Evolutionary conservation across 2,888 invertebrate species (phyloP).

Genomic region (Pocota personata): DNA sequence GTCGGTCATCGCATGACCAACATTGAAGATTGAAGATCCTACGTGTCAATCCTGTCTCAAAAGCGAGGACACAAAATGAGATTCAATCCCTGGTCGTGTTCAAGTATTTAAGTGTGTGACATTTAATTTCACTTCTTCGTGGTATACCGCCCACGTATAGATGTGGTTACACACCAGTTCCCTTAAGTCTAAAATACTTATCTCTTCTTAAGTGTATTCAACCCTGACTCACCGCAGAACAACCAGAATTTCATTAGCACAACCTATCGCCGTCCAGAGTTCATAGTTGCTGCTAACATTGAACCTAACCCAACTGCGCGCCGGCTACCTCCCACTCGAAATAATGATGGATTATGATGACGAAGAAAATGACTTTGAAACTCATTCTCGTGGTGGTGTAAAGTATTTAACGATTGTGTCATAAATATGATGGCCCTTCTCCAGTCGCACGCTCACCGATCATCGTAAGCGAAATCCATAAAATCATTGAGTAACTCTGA

Average conservation of each 20-base stretch:
- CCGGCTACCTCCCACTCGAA: constrained; percentile 33
- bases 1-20: no score
- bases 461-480: neutral
- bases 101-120: no score
- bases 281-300: neutral
- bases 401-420: constrained; percentile 48
- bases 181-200: no score
- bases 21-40: no score
- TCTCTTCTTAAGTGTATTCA: neutral
- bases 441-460: neutral
- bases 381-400: constrained; percentile 4
- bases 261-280: neutral
- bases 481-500: neutral
- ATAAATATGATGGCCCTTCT: constrained; percentile 41
- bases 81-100: no score
- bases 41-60: no score
- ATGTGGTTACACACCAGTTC: no score
- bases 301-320: neutral
- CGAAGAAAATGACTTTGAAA: constrained; percentile 33
- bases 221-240: neutral
- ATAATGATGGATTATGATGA: constrained; percentile 49
- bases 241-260: neutral
- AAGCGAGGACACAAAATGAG: no score
- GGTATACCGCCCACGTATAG: no score
- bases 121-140: no score